Percentiles rank a stretch among this genome's conserved stretches.
phyloP scores from a whole-genome alignment of 2,113 vertebrate genomes.

The Hepsetus odoe region DNA sequence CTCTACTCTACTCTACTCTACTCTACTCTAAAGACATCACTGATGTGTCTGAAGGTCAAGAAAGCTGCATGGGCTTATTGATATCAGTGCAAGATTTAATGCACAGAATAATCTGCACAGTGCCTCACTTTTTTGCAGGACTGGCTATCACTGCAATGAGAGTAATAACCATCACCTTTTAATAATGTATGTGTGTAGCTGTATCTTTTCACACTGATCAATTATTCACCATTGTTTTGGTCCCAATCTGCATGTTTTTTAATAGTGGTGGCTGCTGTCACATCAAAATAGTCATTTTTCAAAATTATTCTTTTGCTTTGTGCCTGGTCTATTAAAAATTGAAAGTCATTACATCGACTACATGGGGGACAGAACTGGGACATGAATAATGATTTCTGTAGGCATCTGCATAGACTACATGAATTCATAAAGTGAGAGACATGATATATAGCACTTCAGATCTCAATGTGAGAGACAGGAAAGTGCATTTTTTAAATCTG shows the following conservation, averaged over 20 bases:
- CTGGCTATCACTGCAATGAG: constrained; percentile 3
- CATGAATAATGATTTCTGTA: constrained; percentile 38
- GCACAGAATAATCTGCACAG: constrained; percentile 13
- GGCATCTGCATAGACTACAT: constrained; percentile 4
- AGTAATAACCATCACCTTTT: constrained; percentile 23
- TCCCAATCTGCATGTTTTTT: constrained; percentile 22
- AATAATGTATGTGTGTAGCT: constrained; percentile 35
- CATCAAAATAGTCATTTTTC: constrained; percentile 26
- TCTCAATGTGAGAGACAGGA: neutral
- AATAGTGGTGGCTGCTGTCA: constrained; percentile 35
- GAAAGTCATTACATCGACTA: constrained; percentile 1
- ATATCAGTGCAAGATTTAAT: constrained; percentile 19
- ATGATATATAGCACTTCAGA: neutral
- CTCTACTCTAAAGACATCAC: no score
- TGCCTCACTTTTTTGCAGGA: constrained; percentile 12
- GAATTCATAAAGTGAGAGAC: constrained; percentile 10
- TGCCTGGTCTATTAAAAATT: constrained; percentile 23
- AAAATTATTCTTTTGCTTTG: constrained; percentile 30
- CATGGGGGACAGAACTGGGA: constrained; percentile 33
- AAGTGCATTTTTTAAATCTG: neutral
- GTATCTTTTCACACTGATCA: constrained; percentile 34
- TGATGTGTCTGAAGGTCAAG: constrained; percentile 10
- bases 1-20: no score
- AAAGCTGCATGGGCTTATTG: neutral
- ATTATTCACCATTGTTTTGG: constrained; percentile 38